Percentiles rank a stretch among this genome's conserved stretches.
Conservation (phyloP, 2,888 invertebrate genomes). For the Tineola bisselliella region DNA sequence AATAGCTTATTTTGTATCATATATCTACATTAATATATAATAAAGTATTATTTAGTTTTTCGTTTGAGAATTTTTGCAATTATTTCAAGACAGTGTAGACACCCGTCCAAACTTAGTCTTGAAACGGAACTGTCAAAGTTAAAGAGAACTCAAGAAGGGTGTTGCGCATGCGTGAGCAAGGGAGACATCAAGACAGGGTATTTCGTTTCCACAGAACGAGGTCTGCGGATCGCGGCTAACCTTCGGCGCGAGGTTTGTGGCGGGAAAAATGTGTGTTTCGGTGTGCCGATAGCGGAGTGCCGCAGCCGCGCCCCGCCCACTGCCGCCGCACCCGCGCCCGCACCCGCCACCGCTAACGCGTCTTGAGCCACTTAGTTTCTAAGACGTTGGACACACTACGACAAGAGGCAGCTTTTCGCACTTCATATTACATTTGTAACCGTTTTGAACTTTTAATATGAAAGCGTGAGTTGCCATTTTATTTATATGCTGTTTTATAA, state of each 20-base stretch:
- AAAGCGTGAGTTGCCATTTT: background rate
- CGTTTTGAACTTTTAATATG: background rate
- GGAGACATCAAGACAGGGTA: conserved; percentile 25
- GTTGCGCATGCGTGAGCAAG: conserved; percentile 45
- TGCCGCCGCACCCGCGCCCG: conserved; percentile 35
- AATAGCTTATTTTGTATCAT: too few relatives aligned
- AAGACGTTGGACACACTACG: conserved; percentile 52
- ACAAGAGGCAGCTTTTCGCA: background rate
- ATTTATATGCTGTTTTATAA: background rate
- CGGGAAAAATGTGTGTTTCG: conserved; percentile 70
- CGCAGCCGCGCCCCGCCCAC: conserved; percentile 49
- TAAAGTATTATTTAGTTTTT: conserved; percentile 19
- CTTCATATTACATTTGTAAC: background rate
- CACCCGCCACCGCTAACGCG: conserved; percentile 52
- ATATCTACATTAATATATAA: too few relatives aligned
- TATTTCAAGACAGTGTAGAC: conserved; percentile 16
- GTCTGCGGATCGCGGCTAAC: conserved; percentile 69
- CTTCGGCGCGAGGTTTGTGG: conserved; percentile 68
- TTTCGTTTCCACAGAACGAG: conserved; percentile 50
- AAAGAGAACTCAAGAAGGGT: conserved; percentile 31
- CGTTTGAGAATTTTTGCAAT: conserved; percentile 14
- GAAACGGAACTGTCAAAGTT: conserved; percentile 43
- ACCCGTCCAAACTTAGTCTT: conserved; percentile 24
- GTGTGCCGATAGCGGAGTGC: conserved; percentile 66
- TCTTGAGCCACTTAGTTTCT: conserved; percentile 66